These are phyloP conservation scores for Hydrolagus affinis DNA, from an alignment of 2,113 vertebrate genomes.

Conservation along the genomic window DNA sequence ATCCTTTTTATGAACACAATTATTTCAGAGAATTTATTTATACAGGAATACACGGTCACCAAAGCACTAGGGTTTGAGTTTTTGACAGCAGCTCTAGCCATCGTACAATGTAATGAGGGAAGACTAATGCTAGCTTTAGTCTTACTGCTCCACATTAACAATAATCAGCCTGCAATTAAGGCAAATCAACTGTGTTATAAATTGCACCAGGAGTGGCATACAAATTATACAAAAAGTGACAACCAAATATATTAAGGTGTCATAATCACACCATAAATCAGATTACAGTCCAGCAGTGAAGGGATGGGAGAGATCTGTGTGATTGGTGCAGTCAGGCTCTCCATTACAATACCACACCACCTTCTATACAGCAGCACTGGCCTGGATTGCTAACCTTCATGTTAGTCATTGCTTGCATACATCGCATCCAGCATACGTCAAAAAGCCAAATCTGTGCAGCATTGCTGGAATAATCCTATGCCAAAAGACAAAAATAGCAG, in stretches of 20 bases:
- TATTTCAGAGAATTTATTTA: neutral
- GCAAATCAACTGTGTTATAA: constrained; percentile 35
- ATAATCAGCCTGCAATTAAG: constrained; percentile 30
- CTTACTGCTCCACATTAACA: constrained; percentile 20
- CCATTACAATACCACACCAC: constrained; percentile 1
- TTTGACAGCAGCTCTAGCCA: too few species aligned
- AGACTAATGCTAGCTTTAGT: too few species aligned
- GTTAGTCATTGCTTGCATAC: constrained; percentile 36
- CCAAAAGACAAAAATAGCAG: too few species aligned
- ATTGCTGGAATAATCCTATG: too few species aligned
- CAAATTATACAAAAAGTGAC: constrained; percentile 31
- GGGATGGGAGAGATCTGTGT: neutral
- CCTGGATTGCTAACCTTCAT: constrained; percentile 33
- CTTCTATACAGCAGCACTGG: constrained; percentile 30
- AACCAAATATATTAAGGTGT: constrained; percentile 25
- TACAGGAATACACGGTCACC: neutral
- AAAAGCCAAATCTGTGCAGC: neutral
- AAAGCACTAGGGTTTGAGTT: neutral
- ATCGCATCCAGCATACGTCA: neutral
- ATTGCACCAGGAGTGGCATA: neutral
- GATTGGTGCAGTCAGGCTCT: constrained; percentile 34
- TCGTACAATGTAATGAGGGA: too few species aligned
- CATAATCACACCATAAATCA: constrained; percentile 36
- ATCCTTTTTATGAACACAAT: neutral
- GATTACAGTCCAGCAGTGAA: neutral